Conservation (phyloP, 2,888 invertebrate genomes). For the Pandemis heparana region DNA sequence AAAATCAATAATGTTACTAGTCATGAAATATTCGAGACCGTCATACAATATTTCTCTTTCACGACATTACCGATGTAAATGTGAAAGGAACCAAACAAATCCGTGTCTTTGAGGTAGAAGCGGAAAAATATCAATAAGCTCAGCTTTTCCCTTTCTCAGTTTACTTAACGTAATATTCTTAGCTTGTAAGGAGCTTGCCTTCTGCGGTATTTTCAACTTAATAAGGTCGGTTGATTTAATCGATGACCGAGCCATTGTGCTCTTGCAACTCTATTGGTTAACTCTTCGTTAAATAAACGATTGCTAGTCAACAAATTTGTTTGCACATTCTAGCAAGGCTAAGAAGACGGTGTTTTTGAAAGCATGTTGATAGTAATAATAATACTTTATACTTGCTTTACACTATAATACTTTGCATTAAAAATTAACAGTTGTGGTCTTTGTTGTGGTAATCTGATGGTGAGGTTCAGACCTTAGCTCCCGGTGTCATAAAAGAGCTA, state of each 20-base stretch:
- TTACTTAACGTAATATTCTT: constrained; percentile 26
- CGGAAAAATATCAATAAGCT: constrained; percentile 34
- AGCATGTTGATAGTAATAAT: no score
- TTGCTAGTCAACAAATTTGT: not conserved
- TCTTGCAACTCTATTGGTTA: not conserved
- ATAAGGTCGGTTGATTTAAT: not conserved
- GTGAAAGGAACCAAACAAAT: constrained; percentile 28
- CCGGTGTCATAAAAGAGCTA: no score
- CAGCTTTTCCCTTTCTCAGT: constrained; percentile 19
- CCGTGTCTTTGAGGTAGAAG: constrained; percentile 4
- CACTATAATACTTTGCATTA: no score
- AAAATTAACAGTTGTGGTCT: no score
- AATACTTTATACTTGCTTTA: no score
- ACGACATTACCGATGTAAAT: constrained; percentile 13
- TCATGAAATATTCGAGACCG: not conserved
- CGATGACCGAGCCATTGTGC: not conserved
- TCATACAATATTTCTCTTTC: not conserved
- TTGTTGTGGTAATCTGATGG: no score
- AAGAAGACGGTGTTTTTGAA: no score
- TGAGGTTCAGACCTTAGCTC: no score
- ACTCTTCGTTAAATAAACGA: not conserved
- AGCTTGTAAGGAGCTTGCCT: constrained; percentile 10
- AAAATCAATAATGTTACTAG: not conserved
- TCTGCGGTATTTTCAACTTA: constrained; percentile 7
- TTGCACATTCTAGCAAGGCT: not conserved